Conservation (phyloP, 2,888 invertebrate species). For the Troides aeacus region DNA sequence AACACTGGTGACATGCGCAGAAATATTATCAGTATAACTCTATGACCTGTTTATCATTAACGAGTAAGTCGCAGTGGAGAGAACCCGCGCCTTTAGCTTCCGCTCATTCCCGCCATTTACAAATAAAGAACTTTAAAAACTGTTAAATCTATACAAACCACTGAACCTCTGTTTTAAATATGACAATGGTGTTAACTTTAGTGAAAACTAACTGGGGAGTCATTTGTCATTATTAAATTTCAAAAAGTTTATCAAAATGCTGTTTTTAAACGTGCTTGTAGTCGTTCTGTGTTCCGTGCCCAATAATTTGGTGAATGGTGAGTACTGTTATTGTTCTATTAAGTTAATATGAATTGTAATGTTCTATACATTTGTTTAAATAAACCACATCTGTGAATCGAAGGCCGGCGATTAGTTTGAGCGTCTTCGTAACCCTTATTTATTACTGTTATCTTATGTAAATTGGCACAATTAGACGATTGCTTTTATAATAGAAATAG, state of each 20-base stretch:
- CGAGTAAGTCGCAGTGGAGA: slow-evolving; percentile 38
- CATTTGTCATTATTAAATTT: slow-evolving; percentile 23
- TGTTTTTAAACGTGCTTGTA: slow-evolving; percentile 39
- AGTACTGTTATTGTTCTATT: slow-evolving; percentile 36
- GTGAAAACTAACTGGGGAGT: slow-evolving; percentile 5
- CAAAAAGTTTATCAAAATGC: slow-evolving; percentile 43
- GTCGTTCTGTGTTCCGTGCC: slow-evolving; percentile 47
- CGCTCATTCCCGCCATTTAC: slow-evolving; percentile 14
- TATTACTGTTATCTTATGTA: slow-evolving; percentile 28
- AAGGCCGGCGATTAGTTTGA: slow-evolving; percentile 31
- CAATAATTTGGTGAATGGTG: slow-evolving; percentile 46
- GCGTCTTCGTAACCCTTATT: slow-evolving; percentile 30
- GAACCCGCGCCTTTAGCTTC: slow-evolving; percentile 31
- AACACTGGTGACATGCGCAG: slow-evolving; percentile 53
- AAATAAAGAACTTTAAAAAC: slow-evolving; percentile 11
- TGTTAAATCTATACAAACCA: slow-evolving; percentile 4
- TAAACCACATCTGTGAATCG: slow-evolving; percentile 32
- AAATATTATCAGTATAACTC: slow-evolving; percentile 55
- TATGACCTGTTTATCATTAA: slow-evolving; percentile 48
- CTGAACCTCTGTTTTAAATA: slow-evolving; percentile 14
- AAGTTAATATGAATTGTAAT: slow-evolving; percentile 12
- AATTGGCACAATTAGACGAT: slow-evolving; percentile 16
- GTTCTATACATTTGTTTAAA: slow-evolving; percentile 42
- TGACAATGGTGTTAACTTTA: slow-evolving; percentile 20
- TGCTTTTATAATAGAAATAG: slow-evolving; percentile 11